phyloP scores from a whole-genome alignment of 2,797 vertebrate genomes.

The Austrolebias charrua region DNA sequence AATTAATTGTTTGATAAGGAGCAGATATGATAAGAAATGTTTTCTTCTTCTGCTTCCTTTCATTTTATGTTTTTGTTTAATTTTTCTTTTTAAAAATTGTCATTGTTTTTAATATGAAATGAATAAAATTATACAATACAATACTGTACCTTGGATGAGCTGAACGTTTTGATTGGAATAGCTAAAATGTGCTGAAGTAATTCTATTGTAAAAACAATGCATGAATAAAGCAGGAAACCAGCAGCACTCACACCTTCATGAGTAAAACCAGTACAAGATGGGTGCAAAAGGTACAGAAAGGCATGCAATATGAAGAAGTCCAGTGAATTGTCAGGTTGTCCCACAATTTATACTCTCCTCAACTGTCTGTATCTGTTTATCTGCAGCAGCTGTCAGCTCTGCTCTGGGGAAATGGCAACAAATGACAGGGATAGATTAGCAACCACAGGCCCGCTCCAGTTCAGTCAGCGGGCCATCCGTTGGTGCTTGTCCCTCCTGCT shows the following conservation, averaged over 20 bases:
- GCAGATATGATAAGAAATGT: too few species aligned
- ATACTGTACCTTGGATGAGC: too few species aligned
- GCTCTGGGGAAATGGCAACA: conserved; percentile 81
- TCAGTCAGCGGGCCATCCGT: conserved; percentile 66
- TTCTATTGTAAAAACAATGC: not conserved
- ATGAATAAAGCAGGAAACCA: too few species aligned
- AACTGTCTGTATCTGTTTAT: conserved; percentile 74
- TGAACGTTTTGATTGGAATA: too few species aligned
- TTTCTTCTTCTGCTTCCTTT: too few species aligned
- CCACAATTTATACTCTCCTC: conserved; percentile 69
- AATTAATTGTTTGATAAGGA: too few species aligned
- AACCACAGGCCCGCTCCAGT: conserved; percentile 76
- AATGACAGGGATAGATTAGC: conserved; percentile 81
- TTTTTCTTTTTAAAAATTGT: too few species aligned
- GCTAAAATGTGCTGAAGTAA: not conserved
- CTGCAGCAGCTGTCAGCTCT: conserved; percentile 67
- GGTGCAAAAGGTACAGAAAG: not conserved
- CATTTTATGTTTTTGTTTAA: too few species aligned
- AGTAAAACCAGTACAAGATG: not conserved
- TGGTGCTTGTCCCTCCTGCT: conserved; percentile 46
- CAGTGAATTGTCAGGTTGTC: conserved; percentile 42
- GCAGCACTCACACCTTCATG: not conserved
- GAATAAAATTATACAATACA: too few species aligned
- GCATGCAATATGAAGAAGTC: not conserved
- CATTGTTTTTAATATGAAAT: too few species aligned